These are phyloP conservation scores for Anarsia innoxiella DNA, from an alignment of 2,888 invertebrate species.

Conservation along the genomic window DNA sequence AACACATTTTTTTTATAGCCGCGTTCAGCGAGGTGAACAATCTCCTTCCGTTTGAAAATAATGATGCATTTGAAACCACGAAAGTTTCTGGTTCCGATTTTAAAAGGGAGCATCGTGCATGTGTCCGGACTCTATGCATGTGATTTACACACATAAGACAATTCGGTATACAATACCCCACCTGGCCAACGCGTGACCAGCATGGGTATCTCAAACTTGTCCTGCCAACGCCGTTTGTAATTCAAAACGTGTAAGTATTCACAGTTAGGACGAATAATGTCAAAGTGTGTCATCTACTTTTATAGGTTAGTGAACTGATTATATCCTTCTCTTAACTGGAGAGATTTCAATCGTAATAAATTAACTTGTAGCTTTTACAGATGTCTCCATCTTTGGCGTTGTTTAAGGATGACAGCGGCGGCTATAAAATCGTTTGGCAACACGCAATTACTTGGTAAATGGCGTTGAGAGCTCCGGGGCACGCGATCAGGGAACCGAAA, in stretches of 20 bases:
- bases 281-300: conserved; percentile 36
- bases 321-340: too few relatives aligned
- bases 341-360: background rate
- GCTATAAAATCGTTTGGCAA: conserved; percentile 6
- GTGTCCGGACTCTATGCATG: background rate
- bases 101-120: conserved; percentile 4
- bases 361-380: background rate
- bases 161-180: conserved; percentile 29
- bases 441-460: conserved; percentile 4
- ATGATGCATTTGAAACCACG: conserved; percentile 12
- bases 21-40: conserved; percentile 65
- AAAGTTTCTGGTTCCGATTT: conserved; percentile 4
- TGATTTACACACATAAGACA: conserved; percentile 13
- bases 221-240: conserved; percentile 47
- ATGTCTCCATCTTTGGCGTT: too few relatives aligned
- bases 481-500: background rate
- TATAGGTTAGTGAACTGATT: conserved; percentile 23
- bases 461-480: background rate
- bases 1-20: conserved; percentile 59
- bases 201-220: conserved; percentile 47
- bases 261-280: too few relatives aligned
- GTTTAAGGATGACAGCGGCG: background rate
- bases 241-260: conserved; percentile 44
- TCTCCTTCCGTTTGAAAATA: conserved; percentile 46
- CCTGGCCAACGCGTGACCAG: conserved; percentile 41